These are phyloP conservation scores for Eulemur coronatus DNA, from an alignment of 2,797 vertebrate genomes.

Conservation along the genomic window DNA sequence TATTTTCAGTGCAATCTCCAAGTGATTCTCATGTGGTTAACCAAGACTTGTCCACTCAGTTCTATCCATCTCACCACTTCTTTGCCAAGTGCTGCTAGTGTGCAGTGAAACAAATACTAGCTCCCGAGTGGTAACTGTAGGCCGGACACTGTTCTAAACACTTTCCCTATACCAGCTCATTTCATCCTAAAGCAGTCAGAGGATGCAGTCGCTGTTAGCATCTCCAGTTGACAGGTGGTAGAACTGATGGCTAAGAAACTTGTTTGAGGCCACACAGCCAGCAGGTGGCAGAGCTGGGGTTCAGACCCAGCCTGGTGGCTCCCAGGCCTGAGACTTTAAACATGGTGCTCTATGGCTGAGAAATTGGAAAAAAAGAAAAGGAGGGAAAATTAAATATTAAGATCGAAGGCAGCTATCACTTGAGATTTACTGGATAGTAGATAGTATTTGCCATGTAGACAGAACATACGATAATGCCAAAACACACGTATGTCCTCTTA, in stretches of 20 bases:
- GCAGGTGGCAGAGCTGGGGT: not conserved
- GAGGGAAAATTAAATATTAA: not conserved
- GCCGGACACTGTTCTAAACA: not conserved
- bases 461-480: not conserved
- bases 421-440: not conserved
- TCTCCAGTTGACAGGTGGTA: not conserved
- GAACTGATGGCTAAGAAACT: not conserved
- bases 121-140: not conserved
- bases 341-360: not conserved
- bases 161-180: not conserved
- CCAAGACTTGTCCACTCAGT: not conserved
- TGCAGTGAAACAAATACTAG: not conserved
- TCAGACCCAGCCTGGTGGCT: not conserved
- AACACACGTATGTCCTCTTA: not conserved
- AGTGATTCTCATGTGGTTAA: not conserved
- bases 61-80: not conserved
- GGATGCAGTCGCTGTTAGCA: not conserved
- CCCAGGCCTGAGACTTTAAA: not conserved
- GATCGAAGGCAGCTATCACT: not conserved
- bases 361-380: not conserved
- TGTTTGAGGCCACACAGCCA: not conserved
- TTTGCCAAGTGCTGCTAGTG: too few species aligned
- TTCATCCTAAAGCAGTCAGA: not conserved
- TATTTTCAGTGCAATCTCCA: not conserved
- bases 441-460: not conserved